Evolutionary conservation across 2,888 invertebrate genomes (phyloP), one percentile per base, ranked within the genome.

Genomic region (Lasioglossum morio): DNA sequence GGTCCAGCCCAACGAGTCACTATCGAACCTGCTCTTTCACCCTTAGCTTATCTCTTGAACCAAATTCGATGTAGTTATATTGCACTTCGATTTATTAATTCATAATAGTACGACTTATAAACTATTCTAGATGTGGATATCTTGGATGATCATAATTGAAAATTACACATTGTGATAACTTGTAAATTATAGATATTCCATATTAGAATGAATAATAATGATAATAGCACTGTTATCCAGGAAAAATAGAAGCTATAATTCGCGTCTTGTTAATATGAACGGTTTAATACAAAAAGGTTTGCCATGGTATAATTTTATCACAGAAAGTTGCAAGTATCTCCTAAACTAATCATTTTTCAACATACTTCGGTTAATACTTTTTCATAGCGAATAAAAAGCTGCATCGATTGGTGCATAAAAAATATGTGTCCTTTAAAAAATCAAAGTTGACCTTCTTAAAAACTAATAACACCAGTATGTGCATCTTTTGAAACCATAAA

Each of bases 41-140:
- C 88, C 84, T 75, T n/a, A 78, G 84, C 86, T 90, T 88, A 85
- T 84, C 87, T 57, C 34, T 66, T 12, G 75, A 23, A 60, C 66
- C 81, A 63, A 89, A 82, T 69, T 79, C 72, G 78, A 86, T 89
- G 84, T 77, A 80, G 76, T 85, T 75, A 37, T 37, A 37, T 37
- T 5, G 37, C 37, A 37, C 37, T 4, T 37, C 27, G 27, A 30
- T 16, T 63, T 63, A 63, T 14, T 16, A 63, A 63, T 46, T 16
- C 4, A 46, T 16, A 46, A 46, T 16, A 46, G 16, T 16, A 14
- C 19, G 16, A 63, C 19, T 63, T 63, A 63, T 30, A 63, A 63
- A 30, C 16, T 7, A 16, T 30, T 63, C 16, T 1, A 30, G 2
- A 7, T 30, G 63, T 5, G 14, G n/a, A 27, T 27, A 27, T 27